These are phyloP conservation scores for Leptinotarsa lineolata DNA, from an alignment of 1,140 invertebrate species.

Conservation along the genomic window DNA sequence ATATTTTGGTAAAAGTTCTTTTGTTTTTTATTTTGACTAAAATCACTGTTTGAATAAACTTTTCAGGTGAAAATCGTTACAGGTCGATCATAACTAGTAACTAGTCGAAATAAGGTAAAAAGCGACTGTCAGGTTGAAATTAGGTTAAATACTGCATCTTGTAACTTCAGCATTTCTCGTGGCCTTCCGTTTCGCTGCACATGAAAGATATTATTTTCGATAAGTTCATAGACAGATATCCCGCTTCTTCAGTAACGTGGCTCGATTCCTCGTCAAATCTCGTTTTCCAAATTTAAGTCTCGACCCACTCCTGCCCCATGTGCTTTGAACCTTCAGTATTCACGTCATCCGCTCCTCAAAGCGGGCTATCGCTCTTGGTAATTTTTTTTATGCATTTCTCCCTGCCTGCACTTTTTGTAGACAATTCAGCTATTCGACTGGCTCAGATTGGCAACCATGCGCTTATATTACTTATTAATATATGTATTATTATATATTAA, in stretches of 20 bases:
- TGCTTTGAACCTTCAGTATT: slow-evolving; percentile 47
- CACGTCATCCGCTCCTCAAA: slow-evolving; percentile 31
- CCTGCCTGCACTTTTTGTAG: slow-evolving; percentile 34
- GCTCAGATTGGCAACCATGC: slow-evolving; percentile 35
- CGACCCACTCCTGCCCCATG: slow-evolving; percentile 33
- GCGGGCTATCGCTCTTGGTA: slow-evolving; percentile 9
- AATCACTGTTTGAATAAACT: too few species aligned
- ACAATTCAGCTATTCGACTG: slow-evolving; percentile 30
- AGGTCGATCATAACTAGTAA: too few species aligned
- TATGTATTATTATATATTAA: slow-evolving; percentile 49
- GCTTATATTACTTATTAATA: slow-evolving; percentile 47
- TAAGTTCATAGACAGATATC: neutral
- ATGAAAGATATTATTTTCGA: too few species aligned
- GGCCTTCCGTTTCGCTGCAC: too few species aligned
- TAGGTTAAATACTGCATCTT: too few species aligned
- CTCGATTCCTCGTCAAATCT: slow-evolving; percentile 17
- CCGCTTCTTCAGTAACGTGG: neutral
- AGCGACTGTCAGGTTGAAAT: too few species aligned
- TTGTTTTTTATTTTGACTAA: too few species aligned
- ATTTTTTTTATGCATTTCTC: slow-evolving; percentile 42
- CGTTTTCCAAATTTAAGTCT: slow-evolving; percentile 12
- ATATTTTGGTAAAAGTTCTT: too few species aligned
- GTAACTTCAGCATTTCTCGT: too few species aligned
- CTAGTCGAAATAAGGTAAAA: too few species aligned
- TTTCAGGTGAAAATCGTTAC: too few species aligned